Evolutionary conservation across 2,113 vertebrate genomes (phyloP), one percentile per base, ranked within the genome.

Genomic region (Notechis scutatus): DNA sequence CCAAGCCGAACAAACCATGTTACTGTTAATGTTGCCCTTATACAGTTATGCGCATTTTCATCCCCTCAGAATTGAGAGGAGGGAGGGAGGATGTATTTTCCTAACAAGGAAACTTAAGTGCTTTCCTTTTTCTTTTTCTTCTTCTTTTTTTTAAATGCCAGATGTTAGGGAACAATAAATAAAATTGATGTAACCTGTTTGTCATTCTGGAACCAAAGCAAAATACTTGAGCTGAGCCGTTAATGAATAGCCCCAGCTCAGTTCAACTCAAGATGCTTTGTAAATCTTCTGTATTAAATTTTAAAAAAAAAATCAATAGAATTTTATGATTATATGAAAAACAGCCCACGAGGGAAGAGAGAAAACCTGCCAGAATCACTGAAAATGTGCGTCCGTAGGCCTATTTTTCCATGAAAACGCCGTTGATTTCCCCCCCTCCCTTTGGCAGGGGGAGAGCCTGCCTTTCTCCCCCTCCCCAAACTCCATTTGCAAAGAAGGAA

Each of bases 261-360:
- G 74, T 81, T 81, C 74, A 81, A 81, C 34, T 88, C 47, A 14
- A 89, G 69, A 89, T 57, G 11, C 8, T 50, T 87, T 88, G 8
- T 29, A 88, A 88, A 88, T 56, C 64, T 55, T 47, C 50, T 85
- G 3, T 29, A 57, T 81, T 87, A 87, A 39, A 55, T 14, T n/a
- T n/a, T 7, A 45, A 26, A 61, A 26, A 61, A 64, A 61, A 61
- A 64, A 50, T 21, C 45, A 69, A n/a, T 45, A 61, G 45, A 87
- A 88, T 89, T 81, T 81, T 55, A 81, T 89, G 87, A 52, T 85
- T 85, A 47, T 85, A 90, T 85, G 64, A 89, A 92, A 90, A 56
- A 90, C 18, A 18, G 24, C 20, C 50, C 87, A 69, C 34, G 15
- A 3, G 54, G 89, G 64, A 20, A 56, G 54, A 26, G 56, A 34